phyloP scores from a whole-genome alignment of 2,797 vertebrate genomes.

The Sebastes ruberrimus region DNA sequence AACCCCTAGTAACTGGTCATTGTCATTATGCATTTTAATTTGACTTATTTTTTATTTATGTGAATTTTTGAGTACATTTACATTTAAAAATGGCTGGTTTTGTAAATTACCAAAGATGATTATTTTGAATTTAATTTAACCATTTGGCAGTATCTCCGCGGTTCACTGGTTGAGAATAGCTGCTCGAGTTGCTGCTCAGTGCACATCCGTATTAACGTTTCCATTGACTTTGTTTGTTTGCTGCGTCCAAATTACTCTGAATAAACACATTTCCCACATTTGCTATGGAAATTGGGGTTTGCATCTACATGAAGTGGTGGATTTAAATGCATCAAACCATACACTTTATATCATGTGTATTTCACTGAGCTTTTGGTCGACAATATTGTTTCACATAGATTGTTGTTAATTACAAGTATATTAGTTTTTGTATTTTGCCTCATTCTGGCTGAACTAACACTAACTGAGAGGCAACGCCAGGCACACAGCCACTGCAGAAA shows the following conservation, averaged over 20 bases:
- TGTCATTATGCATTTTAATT: not conserved
- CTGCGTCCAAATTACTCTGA: not conserved
- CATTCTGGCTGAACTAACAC: not conserved
- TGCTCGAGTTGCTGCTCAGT: accelerated
- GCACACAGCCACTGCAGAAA: not conserved
- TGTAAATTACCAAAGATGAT: not conserved
- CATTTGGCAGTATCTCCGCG: too few species aligned
- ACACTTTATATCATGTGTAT: not conserved
- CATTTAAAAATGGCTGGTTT: not conserved
- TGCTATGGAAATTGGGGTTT: not conserved
- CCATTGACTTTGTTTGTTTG: not conserved
- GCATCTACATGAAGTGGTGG: too few species aligned
- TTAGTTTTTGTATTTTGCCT: not conserved
- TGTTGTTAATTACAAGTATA: not conserved
- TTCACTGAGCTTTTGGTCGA: not conserved
- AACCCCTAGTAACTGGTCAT: not conserved
- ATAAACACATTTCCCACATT: not conserved
- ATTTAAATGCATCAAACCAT: not conserved
- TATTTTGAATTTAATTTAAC: not conserved
- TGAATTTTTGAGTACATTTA: too few species aligned
- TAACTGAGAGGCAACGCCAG: not conserved
- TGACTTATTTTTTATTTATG: not conserved
- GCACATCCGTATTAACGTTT: not conserved
- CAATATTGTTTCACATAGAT: not conserved
- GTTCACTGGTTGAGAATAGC: too few species aligned